Conservation (phyloP, 2,888 invertebrate species). For the Heteromyza rotundicornis region DNA sequence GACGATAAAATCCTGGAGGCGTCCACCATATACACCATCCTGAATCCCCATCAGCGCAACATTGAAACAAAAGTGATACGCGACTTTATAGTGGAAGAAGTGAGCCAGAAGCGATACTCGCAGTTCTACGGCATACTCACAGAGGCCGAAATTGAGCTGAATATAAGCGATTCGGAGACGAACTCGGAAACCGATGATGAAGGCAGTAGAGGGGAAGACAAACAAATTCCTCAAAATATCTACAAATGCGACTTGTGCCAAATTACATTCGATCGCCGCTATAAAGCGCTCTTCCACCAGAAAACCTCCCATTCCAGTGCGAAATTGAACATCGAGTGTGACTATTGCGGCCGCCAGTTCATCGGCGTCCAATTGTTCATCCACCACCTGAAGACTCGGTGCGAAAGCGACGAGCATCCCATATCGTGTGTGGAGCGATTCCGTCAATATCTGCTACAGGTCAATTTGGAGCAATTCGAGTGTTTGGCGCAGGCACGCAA, state of each 20-base stretch:
- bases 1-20: constrained; percentile 24
- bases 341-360: constrained; percentile 30
- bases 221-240: constrained; percentile 29
- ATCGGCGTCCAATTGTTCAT: constrained; percentile 32
- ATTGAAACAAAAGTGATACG: constrained; percentile 32
- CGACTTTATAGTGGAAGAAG: constrained; percentile 30
- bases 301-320: constrained; percentile 26
- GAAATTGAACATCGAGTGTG: constrained; percentile 27
- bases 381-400: constrained; percentile 36
- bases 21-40: constrained; percentile 28
- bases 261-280: constrained; percentile 32
- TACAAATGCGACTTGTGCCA: constrained; percentile 34
- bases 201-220: constrained; percentile 10
- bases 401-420: constrained; percentile 35
- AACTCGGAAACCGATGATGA: constrained; percentile 23
- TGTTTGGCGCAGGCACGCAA: constrained; percentile 32
- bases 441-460: constrained; percentile 31
- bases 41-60: constrained; percentile 34
- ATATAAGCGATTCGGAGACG: constrained; percentile 36
- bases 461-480: constrained; percentile 34
- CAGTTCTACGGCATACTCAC: constrained; percentile 36
- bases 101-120: constrained; percentile 33
- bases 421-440: constrained; percentile 34
- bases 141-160: constrained; percentile 32
- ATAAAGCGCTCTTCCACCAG: constrained; percentile 36